phyloP scores from a whole-genome alignment of 2,888 invertebrate species.

The Cheilosia urbana region DNA sequence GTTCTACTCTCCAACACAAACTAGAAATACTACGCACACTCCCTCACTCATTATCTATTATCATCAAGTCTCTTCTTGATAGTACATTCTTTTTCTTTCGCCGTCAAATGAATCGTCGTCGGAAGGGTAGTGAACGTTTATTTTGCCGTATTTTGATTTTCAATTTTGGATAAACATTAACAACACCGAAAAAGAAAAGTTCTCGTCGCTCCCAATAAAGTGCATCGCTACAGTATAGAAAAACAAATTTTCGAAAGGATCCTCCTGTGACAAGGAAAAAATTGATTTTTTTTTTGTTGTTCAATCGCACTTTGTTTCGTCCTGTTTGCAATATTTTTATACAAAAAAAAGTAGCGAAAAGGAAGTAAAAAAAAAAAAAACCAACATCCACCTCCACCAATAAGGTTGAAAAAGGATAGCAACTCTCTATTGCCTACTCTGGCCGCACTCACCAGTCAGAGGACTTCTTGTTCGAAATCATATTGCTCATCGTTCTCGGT shows the following conservation, averaged over 20 bases:
- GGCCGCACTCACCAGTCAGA: conserved; percentile 56
- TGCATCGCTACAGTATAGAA: not conserved
- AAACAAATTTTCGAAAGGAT: conserved; percentile 4
- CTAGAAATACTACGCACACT: conserved; percentile 69
- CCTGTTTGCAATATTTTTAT: conserved; percentile 71
- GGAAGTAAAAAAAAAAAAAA: conserved; percentile 23
- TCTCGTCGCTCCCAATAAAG: not conserved
- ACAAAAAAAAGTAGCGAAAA: conserved; percentile 43
- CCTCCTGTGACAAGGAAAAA: conserved; percentile 51
- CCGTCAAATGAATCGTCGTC: conserved; percentile 69
- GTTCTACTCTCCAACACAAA: conserved; percentile 55
- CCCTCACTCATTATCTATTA: conserved; percentile 59
- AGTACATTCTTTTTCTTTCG: conserved; percentile 25
- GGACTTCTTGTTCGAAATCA: conserved; percentile 72
- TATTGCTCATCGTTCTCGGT: conserved; percentile 72
- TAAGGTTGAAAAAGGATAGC: conserved; percentile 69
- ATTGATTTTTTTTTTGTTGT: conserved; percentile 71
- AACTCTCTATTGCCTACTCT: conserved; percentile 58
- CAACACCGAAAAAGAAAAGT: not conserved
- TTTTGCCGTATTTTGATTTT: conserved; percentile 69
- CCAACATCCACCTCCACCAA: conserved; percentile 65
- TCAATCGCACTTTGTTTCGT: conserved; percentile 63
- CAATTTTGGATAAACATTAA: conserved; percentile 60
- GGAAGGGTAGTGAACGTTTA: conserved; percentile 70
- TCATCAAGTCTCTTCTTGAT: conserved; percentile 51